A percentile compares a stretch with the other conserved stretches of the same genome.
These are phyloP conservation scores for Onychomys leucogaster DNA, from an alignment of 2,797 vertebrate species.

Conservation along the genomic window DNA sequence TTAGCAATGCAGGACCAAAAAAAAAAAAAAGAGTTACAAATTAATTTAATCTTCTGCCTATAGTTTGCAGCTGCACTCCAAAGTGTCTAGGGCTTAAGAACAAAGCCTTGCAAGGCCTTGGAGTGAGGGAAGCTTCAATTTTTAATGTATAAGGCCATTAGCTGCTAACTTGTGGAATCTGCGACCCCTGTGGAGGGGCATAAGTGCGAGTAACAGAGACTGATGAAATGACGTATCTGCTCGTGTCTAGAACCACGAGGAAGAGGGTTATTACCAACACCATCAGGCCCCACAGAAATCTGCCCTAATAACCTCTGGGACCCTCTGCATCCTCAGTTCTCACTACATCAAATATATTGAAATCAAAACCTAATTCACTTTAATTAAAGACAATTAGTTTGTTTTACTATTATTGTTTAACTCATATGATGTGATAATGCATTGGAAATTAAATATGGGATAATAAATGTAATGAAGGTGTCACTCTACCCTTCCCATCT, in stretches of 20 bases:
- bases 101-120: conserved; percentile 90
- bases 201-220: conserved; percentile 86
- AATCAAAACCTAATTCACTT: conserved; percentile 87
- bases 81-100: conserved; percentile 89
- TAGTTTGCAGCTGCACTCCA: conserved; percentile 89
- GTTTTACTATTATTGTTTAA: conserved; percentile 87
- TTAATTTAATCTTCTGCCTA: conserved; percentile 93
- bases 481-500: conserved; percentile 53
- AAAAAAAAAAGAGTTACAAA: conserved; percentile 87
- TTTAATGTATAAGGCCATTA: conserved; percentile 94
- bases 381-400: conserved; percentile 90
- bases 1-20: conserved; percentile 85
- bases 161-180: conserved; percentile 93
- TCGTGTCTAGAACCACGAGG: conserved; percentile 81
- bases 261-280: conserved; percentile 86
- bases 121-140: conserved; percentile 89
- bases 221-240: conserved; percentile 88
- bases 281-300: conserved; percentile 84
- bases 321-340: conserved; percentile 78
- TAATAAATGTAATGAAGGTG: conserved; percentile 64
- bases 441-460: conserved; percentile 70
- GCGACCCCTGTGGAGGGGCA: conserved; percentile 89
- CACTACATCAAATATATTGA: conserved; percentile 81
- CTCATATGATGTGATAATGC: conserved; percentile 75
- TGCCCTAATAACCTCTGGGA: conserved; percentile 87